A percentile compares a stretch with the other conserved stretches of the same genome.
These are phyloP conservation scores for Serinus canaria DNA, from an alignment of 2,113 vertebrate genomes.

Conservation along the genomic window DNA sequence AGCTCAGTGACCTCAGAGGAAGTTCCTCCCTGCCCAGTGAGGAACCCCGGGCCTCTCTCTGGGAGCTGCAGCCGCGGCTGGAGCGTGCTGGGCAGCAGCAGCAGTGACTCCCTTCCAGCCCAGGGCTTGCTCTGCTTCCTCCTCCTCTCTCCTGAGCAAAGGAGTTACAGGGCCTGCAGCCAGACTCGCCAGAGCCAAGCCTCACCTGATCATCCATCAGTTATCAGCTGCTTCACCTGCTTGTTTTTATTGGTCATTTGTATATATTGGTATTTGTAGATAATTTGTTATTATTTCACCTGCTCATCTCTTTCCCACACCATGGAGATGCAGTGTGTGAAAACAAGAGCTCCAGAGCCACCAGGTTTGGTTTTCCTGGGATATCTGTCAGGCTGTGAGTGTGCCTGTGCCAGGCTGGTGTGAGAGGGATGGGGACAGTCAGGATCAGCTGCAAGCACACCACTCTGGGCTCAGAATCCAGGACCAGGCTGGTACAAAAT, in stretches of 20 bases:
- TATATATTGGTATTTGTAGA: background rate
- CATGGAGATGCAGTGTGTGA: rapidly evolving
- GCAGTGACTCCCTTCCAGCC: rapidly evolving
- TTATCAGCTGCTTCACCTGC: background rate
- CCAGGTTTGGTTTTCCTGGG: rapidly evolving
- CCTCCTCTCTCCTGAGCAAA: background rate
- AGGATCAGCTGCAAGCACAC: rapidly evolving
- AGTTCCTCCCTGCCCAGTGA: background rate
- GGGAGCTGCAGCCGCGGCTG: background rate
- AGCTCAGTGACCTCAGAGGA: background rate
- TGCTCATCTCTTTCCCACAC: background rate
- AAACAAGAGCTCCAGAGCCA: rapidly evolving
- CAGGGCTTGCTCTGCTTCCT: background rate
- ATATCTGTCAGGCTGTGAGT: rapidly evolving
- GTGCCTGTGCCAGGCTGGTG: background rate
- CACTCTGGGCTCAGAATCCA: rapidly evolving
- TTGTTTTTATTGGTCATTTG: background rate
- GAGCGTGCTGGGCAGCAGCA: background rate
- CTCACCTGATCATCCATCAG: rapidly evolving
- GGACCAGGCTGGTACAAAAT: rapidly evolving
- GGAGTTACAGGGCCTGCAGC: rapidly evolving
- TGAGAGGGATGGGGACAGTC: rapidly evolving
- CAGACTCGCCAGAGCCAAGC: rapidly evolving
- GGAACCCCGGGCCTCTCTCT: rapidly evolving
- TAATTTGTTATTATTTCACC: background rate